Evolutionary conservation across 1,140 invertebrate species (phyloP).

Genomic region (Drosophila elegans): DNA sequence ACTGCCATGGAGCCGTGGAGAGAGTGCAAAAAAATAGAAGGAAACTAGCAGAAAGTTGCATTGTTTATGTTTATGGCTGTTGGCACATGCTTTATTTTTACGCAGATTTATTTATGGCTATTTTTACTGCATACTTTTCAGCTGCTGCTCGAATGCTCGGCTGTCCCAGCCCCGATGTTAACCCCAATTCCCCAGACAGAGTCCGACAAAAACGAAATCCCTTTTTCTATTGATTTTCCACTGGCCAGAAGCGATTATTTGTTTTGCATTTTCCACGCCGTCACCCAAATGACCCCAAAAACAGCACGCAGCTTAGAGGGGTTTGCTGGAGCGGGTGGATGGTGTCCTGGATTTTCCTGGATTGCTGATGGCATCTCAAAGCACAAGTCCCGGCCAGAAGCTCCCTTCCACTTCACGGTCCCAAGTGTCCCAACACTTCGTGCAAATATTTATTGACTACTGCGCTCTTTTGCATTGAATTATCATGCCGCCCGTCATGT

Average conservation of each 20-base stretch:
- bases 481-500: constrained; percentile 42
- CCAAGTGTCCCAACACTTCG: constrained; percentile 37
- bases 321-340: too few species aligned
- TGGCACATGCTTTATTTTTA: constrained; percentile 65
- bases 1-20: constrained; percentile 5
- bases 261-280: constrained; percentile 64
- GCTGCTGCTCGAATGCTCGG: constrained; percentile 18
- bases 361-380: constrained; percentile 16
- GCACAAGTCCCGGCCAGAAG: constrained; percentile 14
- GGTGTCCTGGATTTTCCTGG: background rate
- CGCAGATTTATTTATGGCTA: constrained; percentile 64
- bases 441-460: constrained; percentile 53
- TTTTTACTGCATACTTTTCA: constrained; percentile 61
- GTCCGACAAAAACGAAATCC: constrained; percentile 36
- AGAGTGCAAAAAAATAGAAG: constrained; percentile 12
- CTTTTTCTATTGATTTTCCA: constrained; percentile 56
- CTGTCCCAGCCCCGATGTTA: background rate
- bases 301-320: constrained; percentile 15
- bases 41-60: constrained; percentile 58
- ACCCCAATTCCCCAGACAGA: constrained; percentile 54
- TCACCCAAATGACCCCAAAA: constrained; percentile 59
- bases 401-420: constrained; percentile 34
- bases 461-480: constrained; percentile 57
- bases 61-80: constrained; percentile 67
- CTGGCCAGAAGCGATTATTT: constrained; percentile 55